These are phyloP conservation scores for Bubalus kerabau DNA, from an alignment of 2,113 vertebrate species.

Conservation along the genomic window DNA sequence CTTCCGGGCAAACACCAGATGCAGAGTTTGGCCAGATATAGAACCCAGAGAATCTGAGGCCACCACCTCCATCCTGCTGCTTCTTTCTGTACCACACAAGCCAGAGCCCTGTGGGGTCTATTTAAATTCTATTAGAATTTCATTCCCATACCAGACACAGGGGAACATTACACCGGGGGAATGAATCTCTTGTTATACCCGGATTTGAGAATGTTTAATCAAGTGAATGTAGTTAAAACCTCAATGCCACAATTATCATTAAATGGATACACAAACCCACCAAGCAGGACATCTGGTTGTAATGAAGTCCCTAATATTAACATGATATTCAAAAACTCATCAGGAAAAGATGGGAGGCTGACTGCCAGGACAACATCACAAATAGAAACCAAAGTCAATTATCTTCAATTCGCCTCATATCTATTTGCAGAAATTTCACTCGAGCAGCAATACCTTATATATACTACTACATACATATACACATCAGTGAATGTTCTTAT, in stretches of 20 bases:
- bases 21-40: conserved; percentile 61
- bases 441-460: neutral
- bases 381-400: conserved; percentile 25
- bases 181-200: conserved; percentile 35
- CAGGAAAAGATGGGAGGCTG: neutral
- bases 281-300: conserved; percentile 58
- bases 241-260: conserved; percentile 57
- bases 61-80: conserved; percentile 56
- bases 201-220: conserved; percentile 71
- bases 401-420: neutral
- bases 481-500: neutral
- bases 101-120: neutral
- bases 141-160: neutral
- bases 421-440: neutral
- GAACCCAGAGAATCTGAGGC: conserved; percentile 44
- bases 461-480: neutral
- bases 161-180: neutral
- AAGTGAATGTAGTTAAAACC: conserved; percentile 60
- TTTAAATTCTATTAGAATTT: conserved; percentile 47
- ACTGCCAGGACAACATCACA: neutral
- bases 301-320: conserved; percentile 57
- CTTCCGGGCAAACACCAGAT: conserved; percentile 63
- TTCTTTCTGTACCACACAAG: conserved; percentile 31
- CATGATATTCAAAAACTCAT: conserved; percentile 25
- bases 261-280: conserved; percentile 39